A percentile compares a stretch with the other conserved stretches of the same genome.
Conservation (phyloP, 1,140 invertebrate genomes). For the Drosophila kurseongensis region DNA sequence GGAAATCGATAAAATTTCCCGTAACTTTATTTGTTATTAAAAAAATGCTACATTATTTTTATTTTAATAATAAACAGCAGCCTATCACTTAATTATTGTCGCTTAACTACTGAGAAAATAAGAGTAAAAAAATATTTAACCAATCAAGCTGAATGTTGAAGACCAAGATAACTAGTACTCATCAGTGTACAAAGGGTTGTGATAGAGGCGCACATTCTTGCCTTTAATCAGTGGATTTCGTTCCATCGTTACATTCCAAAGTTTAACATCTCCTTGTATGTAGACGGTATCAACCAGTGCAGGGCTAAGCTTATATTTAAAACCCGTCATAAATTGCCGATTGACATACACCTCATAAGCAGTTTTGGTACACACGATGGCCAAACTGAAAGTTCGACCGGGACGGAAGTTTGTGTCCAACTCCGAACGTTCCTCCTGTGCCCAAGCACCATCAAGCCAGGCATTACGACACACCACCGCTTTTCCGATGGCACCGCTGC, state of each 20-base stretch:
- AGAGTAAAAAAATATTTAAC: constrained; percentile 5
- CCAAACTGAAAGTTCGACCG: constrained; percentile 83
- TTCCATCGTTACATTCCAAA: constrained; percentile 75
- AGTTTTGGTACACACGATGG: constrained; percentile 74
- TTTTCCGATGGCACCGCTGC: constrained; percentile 70
- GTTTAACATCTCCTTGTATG: constrained; percentile 85
- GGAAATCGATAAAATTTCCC: neutral
- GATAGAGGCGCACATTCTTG: constrained; percentile 65
- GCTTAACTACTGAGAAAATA: constrained; percentile 31
- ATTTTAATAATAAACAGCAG: constrained; percentile 7
- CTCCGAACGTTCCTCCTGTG: constrained; percentile 84
- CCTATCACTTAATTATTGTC: constrained; percentile 60
- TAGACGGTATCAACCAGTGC: constrained; percentile 84
- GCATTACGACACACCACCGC: constrained; percentile 85
- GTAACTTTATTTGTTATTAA: constrained; percentile 16
- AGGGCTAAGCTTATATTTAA: constrained; percentile 71
- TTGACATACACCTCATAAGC: constrained; percentile 85
- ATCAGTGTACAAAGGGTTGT: constrained; percentile 58
- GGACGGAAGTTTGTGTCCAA: constrained; percentile 85
- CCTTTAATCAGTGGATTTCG: constrained; percentile 61
- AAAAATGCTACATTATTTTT: constrained; percentile 8
- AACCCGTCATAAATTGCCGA: constrained; percentile 84
- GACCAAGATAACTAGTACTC: constrained; percentile 32
- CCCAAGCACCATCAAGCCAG: constrained; percentile 85
- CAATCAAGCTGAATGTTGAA: neutral